Percentiles rank a stretch among this genome's conserved stretches.
phyloP scores from a whole-genome alignment of 1,140 invertebrate species.

The Gryon sp. region DNA sequence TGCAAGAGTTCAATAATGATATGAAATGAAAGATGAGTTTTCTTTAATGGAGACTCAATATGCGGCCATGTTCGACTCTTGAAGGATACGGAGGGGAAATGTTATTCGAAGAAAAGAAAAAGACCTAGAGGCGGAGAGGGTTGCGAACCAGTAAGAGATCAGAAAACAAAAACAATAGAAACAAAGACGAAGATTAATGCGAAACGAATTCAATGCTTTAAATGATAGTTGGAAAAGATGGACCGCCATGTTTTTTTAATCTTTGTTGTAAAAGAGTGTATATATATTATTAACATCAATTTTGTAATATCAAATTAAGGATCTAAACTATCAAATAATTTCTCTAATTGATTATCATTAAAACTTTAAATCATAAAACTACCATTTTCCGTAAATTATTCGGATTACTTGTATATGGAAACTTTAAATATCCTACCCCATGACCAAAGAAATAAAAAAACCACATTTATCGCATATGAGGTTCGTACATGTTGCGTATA shows the following conservation, averaged over 20 bases:
- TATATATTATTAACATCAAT: too few species aligned
- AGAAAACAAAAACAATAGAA: constrained; percentile 71
- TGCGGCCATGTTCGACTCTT: constrained; percentile 70
- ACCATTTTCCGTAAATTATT: too few species aligned
- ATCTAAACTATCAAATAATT: too few species aligned
- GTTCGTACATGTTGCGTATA: too few species aligned
- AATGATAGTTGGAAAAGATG: constrained; percentile 54
- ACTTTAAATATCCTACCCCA: too few species aligned
- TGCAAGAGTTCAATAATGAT: constrained; percentile 11
- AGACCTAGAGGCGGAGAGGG: constrained; percentile 57
- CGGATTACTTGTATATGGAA: too few species aligned
- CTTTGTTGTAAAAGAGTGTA: too few species aligned
- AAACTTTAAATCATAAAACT: too few species aligned
- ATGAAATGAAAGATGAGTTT: constrained; percentile 46
- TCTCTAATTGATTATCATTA: too few species aligned
- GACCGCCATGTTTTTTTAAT: constrained; percentile 66
- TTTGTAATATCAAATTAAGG: too few species aligned
- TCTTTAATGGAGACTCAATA: constrained; percentile 57
- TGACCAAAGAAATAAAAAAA: too few species aligned
- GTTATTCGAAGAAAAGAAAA: constrained; percentile 52
- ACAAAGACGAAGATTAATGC: constrained; percentile 75
- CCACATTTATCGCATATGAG: constrained; percentile 34
- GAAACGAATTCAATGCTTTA: constrained; percentile 71
- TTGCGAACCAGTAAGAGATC: constrained; percentile 70
- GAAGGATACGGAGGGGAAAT: constrained; percentile 39